Base-by-base conservation (phyloP, 2,113 vertebrate genomes). In the Microtus ochrogaster region DNA sequence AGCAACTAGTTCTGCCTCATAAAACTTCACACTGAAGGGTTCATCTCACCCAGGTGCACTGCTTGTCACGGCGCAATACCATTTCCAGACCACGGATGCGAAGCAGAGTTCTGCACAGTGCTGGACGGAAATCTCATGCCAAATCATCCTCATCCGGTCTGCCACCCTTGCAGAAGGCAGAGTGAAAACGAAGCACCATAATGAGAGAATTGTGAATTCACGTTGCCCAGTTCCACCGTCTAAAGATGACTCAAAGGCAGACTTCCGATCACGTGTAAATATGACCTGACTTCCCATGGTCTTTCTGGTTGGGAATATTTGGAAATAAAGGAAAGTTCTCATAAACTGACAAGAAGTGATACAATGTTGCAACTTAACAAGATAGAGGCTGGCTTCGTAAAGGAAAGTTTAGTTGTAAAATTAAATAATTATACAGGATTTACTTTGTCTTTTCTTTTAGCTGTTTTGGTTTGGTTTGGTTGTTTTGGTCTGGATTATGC, bases 1-100 rank as follows among this genome's bases (percentile, higher is more conserved):
- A 96, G 91, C 94, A 97, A 95, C 94, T 92, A 89, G 96, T 97
- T 97, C 97, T 95, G 96, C 85, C 63, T 91, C 96, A 95, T 97
- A 94, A 97, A 95, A 95, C 94, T 97, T 97, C 92, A 90, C 88
- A 96, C 0, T 28, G 72, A 96, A 73, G 90, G 88, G 81, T 91
- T 95, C 92, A 65, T 65, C 96, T 89, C 81, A 85, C 89, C 92
- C 72, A 94, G 94, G 95, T 97, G 95, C 79, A 49, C 21, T 61
- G 81, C 58, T 26, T 10, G 22, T 92, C n/a, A 41, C 1, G 30
- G 90, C 11, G 39, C 63, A 87, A 16, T 39, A n/a, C 1, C 21
- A 78, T 55, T 83, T 83, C 84, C 90, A 91, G 83, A 89, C 30
- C 39, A 24, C 2, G 22, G n/a, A 36, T 30, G 74, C 36, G 73